These are phyloP conservation scores for Corythornis cristatus DNA, from an alignment of 2,113 vertebrate species.

Conservation along the genomic window DNA sequence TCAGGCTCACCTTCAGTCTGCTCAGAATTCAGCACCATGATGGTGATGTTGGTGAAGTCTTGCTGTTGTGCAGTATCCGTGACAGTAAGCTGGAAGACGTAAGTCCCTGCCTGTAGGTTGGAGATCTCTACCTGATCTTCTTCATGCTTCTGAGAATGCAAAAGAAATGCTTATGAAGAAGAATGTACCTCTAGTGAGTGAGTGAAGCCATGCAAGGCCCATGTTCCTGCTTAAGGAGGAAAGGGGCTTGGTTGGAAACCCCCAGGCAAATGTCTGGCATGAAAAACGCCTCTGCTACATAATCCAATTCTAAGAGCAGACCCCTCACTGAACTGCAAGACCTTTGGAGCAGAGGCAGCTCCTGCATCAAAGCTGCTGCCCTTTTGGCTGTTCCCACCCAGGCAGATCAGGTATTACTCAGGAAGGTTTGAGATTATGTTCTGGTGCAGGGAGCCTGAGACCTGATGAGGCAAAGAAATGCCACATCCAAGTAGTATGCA, in stretches of 20 bases:
- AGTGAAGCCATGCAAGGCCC: background rate
- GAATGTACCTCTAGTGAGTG: background rate
- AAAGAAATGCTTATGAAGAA: background rate
- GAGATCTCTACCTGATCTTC: constrained; percentile 79
- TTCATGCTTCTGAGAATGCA: constrained; percentile 73
- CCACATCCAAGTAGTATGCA: background rate
- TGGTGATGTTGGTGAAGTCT: constrained; percentile 77
- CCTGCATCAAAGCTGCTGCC: background rate
- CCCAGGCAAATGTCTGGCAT: background rate
- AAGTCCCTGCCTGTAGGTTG: constrained; percentile 85
- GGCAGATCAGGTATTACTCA: background rate
- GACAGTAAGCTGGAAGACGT: constrained; percentile 87
- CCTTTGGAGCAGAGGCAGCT: background rate
- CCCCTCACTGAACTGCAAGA: background rate
- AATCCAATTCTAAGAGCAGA: background rate
- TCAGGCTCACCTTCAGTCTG: constrained; percentile 87
- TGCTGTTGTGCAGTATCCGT: constrained; percentile 73
- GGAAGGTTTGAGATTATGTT: background rate
- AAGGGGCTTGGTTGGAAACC: background rate
- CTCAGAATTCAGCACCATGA: constrained; percentile 86
- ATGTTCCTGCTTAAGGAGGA: background rate
- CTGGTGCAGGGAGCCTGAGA: background rate
- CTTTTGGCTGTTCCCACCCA: background rate
- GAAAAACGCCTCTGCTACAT: background rate
- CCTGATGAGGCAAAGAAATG: background rate